These are phyloP conservation scores for Harmothoe impar DNA, from an alignment of 2,888 invertebrate species.

Conservation along the genomic window DNA sequence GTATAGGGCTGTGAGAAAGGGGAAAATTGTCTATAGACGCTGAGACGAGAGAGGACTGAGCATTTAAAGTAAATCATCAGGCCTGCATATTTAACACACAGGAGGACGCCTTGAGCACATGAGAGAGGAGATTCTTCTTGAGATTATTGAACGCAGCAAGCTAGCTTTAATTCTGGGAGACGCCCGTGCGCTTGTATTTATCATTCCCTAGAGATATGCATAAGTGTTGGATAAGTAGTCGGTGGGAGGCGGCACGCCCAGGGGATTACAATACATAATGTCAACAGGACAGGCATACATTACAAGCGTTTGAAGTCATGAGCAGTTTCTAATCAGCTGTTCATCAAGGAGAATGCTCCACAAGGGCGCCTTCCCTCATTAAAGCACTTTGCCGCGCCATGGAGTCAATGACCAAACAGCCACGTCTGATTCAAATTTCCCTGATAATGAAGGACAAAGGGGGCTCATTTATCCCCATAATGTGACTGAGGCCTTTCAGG, in stretches of 20 bases:
- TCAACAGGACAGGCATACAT: neutral
- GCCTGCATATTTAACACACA: neutral
- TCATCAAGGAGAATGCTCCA: too few relatives aligned
- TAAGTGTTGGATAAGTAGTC: too few relatives aligned
- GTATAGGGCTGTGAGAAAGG: too few relatives aligned
- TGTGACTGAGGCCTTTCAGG: slow-evolving; percentile 24
- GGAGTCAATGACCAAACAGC: neutral
- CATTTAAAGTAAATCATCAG: neutral
- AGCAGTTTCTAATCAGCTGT: slow-evolving; percentile 16
- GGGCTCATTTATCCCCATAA: slow-evolving; percentile 13
- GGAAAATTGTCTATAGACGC: too few relatives aligned
- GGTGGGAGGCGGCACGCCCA: neutral
- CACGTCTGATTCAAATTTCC: neutral
- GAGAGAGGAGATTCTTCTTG: neutral
- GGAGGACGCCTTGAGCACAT: neutral
- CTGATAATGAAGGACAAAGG: slow-evolving; percentile 35
- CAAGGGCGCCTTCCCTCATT: neutral
- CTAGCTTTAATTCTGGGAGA: neutral
- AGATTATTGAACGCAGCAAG: neutral
- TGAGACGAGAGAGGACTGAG: neutral
- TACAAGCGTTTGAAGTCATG: slow-evolving; percentile 3
- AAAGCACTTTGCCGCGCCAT: neutral
- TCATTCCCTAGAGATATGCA: too few relatives aligned
- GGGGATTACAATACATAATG: neutral
- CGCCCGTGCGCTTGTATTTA: neutral